Percentiles rank a stretch among this genome's conserved stretches.
These are phyloP conservation scores for Lytechinus variegatus DNA, from an alignment of 35 echinoderm and acorn worm genomes.

Conservation along the genomic window DNA sequence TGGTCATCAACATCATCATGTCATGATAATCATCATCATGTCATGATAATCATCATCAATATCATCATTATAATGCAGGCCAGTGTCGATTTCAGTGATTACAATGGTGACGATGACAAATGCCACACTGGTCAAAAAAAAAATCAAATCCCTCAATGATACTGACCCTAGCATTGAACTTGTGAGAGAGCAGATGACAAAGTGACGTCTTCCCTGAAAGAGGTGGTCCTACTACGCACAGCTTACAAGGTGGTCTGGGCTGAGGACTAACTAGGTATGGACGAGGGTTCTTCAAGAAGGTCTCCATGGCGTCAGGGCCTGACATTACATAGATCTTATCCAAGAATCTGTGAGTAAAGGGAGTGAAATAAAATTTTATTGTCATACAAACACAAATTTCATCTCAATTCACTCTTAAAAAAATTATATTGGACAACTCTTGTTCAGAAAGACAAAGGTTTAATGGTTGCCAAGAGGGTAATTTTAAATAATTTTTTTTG, in stretches of 20 bases:
- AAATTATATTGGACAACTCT: too few species aligned
- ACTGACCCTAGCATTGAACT: constrained; percentile 91
- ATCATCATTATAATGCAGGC: too few species aligned
- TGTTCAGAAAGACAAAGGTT: too few species aligned
- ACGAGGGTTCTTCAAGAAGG: constrained; percentile 93
- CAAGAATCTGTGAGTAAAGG: constrained; percentile 75
- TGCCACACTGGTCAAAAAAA: too few species aligned
- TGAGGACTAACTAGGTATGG: constrained; percentile 93
- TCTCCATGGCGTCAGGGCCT: constrained; percentile 86
- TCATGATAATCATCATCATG: too few species aligned
- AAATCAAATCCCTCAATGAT: not conserved
- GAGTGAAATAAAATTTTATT: not conserved
- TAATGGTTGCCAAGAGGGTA: too few species aligned
- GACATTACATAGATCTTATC: constrained; percentile 99
- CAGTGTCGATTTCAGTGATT: too few species aligned
- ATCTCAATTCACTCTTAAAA: not conserved
- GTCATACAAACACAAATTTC: not conserved
- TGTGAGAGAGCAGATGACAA: constrained; percentile 85
- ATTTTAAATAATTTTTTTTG: too few species aligned
- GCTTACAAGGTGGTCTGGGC: constrained; percentile 95
- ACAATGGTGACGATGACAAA: too few species aligned
- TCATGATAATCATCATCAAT: too few species aligned
- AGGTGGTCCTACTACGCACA: constrained; percentile 84
- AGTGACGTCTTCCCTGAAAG: constrained; percentile 92
- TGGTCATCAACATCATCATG: too few species aligned